phyloP scores from a whole-genome alignment of 2,888 invertebrate genomes.

The Bombylius major region DNA sequence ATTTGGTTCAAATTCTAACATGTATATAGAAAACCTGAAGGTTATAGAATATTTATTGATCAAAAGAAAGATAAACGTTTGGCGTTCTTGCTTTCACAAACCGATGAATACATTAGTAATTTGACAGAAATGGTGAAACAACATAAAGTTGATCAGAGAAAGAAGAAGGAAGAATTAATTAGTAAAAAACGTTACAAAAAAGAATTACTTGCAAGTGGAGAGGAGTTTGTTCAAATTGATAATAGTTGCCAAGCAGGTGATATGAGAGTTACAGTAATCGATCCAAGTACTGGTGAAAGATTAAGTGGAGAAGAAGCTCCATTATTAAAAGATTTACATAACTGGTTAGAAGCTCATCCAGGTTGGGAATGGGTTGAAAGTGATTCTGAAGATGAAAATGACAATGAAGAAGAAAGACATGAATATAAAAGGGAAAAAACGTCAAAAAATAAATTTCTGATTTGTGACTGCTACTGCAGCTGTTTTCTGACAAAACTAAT shows the following conservation, averaged over 20 bases:
- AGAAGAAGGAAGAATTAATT: constrained; percentile 77
- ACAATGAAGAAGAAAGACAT: constrained; percentile 37
- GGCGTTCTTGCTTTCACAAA: constrained; percentile 93
- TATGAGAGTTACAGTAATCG: constrained; percentile 75
- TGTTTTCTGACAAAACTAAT: no score
- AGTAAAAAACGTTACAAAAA: constrained; percentile 63
- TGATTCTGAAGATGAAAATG: constrained; percentile 62
- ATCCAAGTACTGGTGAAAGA: constrained; percentile 69
- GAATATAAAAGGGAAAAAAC: constrained; percentile 33
- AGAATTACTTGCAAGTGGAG: constrained; percentile 52
- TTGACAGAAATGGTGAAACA: constrained; percentile 95
- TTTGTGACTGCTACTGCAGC: no score
- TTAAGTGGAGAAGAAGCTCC: constrained; percentile 76
- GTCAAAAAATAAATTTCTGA: no score
- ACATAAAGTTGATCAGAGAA: constrained; percentile 84
- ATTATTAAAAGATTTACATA: constrained; percentile 67
- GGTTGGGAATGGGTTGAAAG: constrained; percentile 84
- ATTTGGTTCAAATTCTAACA: no score
- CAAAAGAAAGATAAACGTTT: constrained; percentile 99
- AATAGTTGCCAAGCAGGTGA: constrained; percentile 73
- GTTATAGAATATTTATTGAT: constrained; percentile 97
- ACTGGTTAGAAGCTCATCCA: constrained; percentile 81
- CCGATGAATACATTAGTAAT: constrained; percentile 96
- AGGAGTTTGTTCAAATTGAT: constrained; percentile 53
- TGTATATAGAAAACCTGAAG: no score